Evolutionary conservation across 2,113 vertebrate species (phyloP), one percentile per base, ranked within the genome.

Genomic region (Nycticryphes semicollaris): DNA sequence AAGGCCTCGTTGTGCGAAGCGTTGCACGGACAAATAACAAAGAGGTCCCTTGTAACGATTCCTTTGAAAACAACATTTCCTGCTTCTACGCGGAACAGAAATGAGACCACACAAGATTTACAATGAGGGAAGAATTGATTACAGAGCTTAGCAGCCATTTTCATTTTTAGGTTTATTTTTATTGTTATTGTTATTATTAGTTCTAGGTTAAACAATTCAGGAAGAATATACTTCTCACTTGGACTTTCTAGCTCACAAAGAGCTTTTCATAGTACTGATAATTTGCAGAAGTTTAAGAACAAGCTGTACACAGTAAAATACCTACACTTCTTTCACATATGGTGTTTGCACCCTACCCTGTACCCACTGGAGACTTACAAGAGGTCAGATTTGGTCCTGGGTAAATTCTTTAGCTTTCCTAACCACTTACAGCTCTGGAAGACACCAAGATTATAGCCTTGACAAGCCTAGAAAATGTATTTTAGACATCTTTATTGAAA

Each of bases 91-190:
- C 74, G 9, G 79, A 78, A 15, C 84, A 94, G 94, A 89, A 95
- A 94, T 84, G 92, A 96, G 96, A 96, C 96, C 94, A 96, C 96
- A 96, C 96, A 93, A 96, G 96, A 96, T 96, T 97, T 97, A 96
- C 96, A 94, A 95, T 80, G 96, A 96, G 94, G 94, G 96, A 96
- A 93, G 94, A 96, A 96, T 80, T 93, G 96, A 96, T 96, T 96
- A 96, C 96, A 97, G 96, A 74, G 53, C 82, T 91, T 45, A 85
- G 96, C 77, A 94, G 91, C 96, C 94, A 96, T 97, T 97, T 95
- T 94, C 47, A 73, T 93, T 95, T 82, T 83, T 23, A 19, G 84
- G 84, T 85, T 97, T 92, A 87, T 93, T 94, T 93, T 91, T 94
- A 82, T 94, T 97, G 74, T 96, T 94, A 81, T 92, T 89, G 87